These are phyloP conservation scores for Linnaemya tessellans DNA, from an alignment of 2,888 invertebrate genomes.

Conservation along the genomic window DNA sequence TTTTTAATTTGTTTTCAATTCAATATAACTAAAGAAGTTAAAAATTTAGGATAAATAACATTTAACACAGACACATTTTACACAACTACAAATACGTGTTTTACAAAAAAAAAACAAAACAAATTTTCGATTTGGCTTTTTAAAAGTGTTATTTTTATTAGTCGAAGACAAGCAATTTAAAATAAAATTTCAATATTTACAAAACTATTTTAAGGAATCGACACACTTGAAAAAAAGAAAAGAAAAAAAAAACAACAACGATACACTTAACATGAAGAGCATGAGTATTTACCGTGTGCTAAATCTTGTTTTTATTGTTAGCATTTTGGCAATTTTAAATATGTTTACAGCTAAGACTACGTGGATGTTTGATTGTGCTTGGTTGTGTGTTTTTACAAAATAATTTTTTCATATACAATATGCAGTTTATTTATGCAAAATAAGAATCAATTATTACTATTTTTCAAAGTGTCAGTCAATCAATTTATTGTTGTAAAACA, in stretches of 20 bases:
- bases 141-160: no score
- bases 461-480: slow-evolving; percentile 82
- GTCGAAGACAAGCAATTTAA: slow-evolving; percentile 39
- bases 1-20: not conserved
- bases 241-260: not conserved
- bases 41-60: not conserved
- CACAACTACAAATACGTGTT: not conserved
- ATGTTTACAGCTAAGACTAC: slow-evolving; percentile 4
- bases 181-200: not conserved
- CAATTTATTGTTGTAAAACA: slow-evolving; percentile 74
- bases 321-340: not conserved
- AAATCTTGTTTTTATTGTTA: slow-evolving; percentile 8
- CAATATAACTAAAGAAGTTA: not conserved
- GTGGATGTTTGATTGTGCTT: slow-evolving; percentile 14
- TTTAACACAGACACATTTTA: slow-evolving; percentile 3
- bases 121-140: no score
- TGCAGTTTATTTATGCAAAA: slow-evolving; percentile 16
- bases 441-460: slow-evolving; percentile 13
- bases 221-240: not conserved
- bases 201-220: not conserved
- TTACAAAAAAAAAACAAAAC: not conserved
- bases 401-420: slow-evolving; percentile 26
- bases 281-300: not conserved
- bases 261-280: not conserved
- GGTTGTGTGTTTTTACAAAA: slow-evolving; percentile 13